phyloP scores from a whole-genome alignment of 1,140 invertebrate species.

The Drosophila nigrodunni region DNA sequence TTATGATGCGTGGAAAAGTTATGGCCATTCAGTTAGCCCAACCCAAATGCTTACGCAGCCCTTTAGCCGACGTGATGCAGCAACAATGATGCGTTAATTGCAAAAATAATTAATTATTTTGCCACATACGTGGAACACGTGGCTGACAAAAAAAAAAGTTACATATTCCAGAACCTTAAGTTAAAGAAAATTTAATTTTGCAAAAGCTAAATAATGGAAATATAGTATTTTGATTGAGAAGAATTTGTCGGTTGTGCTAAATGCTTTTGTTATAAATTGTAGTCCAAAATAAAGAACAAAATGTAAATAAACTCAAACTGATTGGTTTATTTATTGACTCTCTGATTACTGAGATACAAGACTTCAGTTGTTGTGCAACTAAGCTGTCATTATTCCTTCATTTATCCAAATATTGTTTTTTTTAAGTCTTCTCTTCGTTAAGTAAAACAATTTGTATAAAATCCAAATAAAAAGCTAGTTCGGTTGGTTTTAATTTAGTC shows the following conservation, averaged over 20 bases:
- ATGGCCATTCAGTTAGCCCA: slow-evolving; percentile 27
- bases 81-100: slow-evolving; percentile 80
- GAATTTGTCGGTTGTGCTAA: too few relatives aligned
- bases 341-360: too few relatives aligned
- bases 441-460: not conserved
- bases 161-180: not conserved
- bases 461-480: not conserved
- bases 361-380: too few relatives aligned
- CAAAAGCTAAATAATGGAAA: too few relatives aligned
- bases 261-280: too few relatives aligned
- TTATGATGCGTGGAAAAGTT: slow-evolving; percentile 74
- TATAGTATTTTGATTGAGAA: too few relatives aligned
- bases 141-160: not conserved
- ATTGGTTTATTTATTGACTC: too few relatives aligned
- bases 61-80: slow-evolving; percentile 73
- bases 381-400: too few relatives aligned
- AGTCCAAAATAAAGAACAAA: too few relatives aligned
- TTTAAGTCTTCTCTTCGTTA: too few relatives aligned
- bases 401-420: too few relatives aligned
- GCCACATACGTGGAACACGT: not conserved
- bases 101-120: slow-evolving; percentile 81
- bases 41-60: slow-evolving; percentile 66
- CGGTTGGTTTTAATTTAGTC: not conserved
- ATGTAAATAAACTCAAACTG: too few relatives aligned
- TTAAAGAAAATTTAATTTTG: slow-evolving; percentile 3